These are phyloP conservation scores for Elephas maximus DNA, from an alignment of 2,113 vertebrate genomes.

Conservation along the genomic window DNA sequence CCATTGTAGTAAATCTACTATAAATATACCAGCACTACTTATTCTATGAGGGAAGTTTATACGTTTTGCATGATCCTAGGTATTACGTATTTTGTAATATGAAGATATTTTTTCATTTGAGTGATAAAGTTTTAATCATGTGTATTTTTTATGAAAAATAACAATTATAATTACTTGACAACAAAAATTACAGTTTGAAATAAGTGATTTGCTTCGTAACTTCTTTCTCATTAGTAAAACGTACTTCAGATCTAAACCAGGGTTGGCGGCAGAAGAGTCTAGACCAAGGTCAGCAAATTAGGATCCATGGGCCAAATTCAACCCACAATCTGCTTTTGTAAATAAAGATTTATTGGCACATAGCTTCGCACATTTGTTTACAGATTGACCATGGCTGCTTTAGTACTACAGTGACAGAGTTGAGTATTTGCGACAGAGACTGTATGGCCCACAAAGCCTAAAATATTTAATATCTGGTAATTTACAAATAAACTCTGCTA, in stretches of 20 bases:
- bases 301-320: too few species aligned
- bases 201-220: not conserved
- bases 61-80: not conserved
- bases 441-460: not conserved
- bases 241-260: not conserved
- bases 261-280: not conserved
- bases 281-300: not conserved
- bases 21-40: not conserved
- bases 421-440: too few species aligned
- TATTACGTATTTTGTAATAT: not conserved
- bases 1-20: not conserved
- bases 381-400: not conserved
- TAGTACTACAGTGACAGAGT: not conserved
- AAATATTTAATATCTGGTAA: not conserved
- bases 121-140: not conserved
- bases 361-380: not conserved
- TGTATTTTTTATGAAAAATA: not conserved
- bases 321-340: too few species aligned
- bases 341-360: not conserved
- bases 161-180: not conserved
- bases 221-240: not conserved
- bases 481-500: not conserved
- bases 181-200: not conserved
- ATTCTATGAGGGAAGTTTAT: not conserved
- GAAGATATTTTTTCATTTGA: not conserved